Evolutionary conservation across 2,888 invertebrate species (phyloP).

Genomic region (Ceramica pisi): DNA sequence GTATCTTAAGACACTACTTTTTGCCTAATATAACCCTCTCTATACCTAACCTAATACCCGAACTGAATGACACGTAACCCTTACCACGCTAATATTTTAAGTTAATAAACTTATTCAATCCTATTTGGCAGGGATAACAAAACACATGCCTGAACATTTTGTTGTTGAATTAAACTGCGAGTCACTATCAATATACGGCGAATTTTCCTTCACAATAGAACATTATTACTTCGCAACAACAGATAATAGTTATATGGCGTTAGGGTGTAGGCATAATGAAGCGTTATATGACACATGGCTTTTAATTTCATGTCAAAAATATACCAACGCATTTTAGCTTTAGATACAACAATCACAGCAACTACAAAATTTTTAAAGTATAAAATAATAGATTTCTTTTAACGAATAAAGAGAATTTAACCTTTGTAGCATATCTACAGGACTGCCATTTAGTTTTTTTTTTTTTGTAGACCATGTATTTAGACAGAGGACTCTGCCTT

Average conservation of each 20-base stretch:
- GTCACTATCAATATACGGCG: constrained; percentile 54
- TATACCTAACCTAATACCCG: not conserved
- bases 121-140: constrained; percentile 27
- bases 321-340: too few relatives aligned
- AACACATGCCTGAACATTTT: constrained; percentile 49
- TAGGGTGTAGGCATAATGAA: constrained; percentile 33
- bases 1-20: too few relatives aligned
- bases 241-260: constrained; percentile 70
- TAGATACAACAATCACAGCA: too few relatives aligned
- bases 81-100: constrained; percentile 1
- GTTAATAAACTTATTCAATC: constrained; percentile 44
- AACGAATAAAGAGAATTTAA: too few relatives aligned
- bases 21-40: too few relatives aligned
- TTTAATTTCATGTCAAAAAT: too few relatives aligned
- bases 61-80: not conserved
- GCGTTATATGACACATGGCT: not conserved
- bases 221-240: constrained; percentile 70
- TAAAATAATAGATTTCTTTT: too few relatives aligned
- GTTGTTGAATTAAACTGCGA: constrained; percentile 60
- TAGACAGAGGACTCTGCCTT: too few relatives aligned
- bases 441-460: too few relatives aligned
- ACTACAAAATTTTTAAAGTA: too few relatives aligned
- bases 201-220: constrained; percentile 72
- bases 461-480: too few relatives aligned
- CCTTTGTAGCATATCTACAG: too few relatives aligned